Conservation (phyloP, 2,888 invertebrate genomes). For the Mimas tiliae region DNA sequence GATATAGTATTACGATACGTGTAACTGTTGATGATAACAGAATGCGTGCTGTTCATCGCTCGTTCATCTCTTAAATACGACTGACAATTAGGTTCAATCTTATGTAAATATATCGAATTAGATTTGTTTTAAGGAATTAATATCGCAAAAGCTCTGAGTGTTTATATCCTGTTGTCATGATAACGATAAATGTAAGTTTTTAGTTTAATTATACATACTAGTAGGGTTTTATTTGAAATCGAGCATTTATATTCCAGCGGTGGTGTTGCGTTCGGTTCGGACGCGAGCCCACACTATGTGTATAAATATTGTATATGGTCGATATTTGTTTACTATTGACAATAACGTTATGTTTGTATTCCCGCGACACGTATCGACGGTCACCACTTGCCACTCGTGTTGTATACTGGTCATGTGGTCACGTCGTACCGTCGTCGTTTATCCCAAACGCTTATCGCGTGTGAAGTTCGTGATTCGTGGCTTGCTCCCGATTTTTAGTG, state of each 20-base stretch:
- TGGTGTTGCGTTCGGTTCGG: conserved; percentile 2
- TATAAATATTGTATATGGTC: conserved; percentile 3
- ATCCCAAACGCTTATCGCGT: conserved; percentile 55
- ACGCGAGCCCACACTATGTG: neutral
- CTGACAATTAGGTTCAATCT: conserved; percentile 82
- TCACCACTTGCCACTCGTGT: neutral
- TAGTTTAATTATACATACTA: conserved; percentile 33
- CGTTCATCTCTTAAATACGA: conserved; percentile 54
- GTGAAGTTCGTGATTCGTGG: conserved; percentile 60
- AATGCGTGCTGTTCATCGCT: conserved; percentile 11
- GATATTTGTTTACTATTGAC: conserved; percentile 12
- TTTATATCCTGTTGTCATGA: conserved; percentile 49
- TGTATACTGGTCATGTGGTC: conserved; percentile 35
- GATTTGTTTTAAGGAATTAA: conserved; percentile 55
- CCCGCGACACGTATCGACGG: neutral
- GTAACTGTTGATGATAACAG: conserved; percentile 1
- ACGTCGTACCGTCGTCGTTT: conserved; percentile 49
- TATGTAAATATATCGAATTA: conserved; percentile 71
- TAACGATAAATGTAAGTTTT: conserved; percentile 23
- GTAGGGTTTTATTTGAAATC: conserved; percentile 30
- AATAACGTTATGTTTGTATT: neutral
- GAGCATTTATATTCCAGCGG: conserved; percentile 26
- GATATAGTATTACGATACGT: conserved; percentile 7
- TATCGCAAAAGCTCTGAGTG: conserved; percentile 50
- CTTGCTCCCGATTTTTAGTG: conserved; percentile 66